phyloP scores from a whole-genome alignment of 2,888 invertebrate genomes.

The Spilarctia lutea region DNA sequence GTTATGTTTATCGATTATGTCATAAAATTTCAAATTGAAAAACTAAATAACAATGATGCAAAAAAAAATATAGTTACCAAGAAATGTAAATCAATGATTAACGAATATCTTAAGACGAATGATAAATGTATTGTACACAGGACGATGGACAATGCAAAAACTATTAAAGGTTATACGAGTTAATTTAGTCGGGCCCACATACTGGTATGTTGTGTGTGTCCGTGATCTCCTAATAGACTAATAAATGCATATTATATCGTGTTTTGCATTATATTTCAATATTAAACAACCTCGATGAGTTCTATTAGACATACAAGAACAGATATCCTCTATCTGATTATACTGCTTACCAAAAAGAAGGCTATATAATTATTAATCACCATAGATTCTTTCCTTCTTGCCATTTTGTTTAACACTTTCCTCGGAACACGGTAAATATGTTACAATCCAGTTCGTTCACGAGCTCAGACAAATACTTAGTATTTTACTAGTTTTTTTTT shows the following conservation, averaged over 20 bases:
- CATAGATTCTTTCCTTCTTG: not conserved
- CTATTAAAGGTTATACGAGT: slow-evolving; percentile 19
- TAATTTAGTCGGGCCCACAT: not conserved
- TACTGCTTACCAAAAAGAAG: not conserved
- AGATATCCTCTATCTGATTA: not conserved
- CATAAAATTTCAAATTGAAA: slow-evolving; percentile 18
- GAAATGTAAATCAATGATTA: slow-evolving; percentile 38
- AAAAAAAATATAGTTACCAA: slow-evolving; percentile 28
- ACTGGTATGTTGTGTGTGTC: not conserved
- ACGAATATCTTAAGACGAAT: slow-evolving; percentile 35
- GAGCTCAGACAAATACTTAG: no score
- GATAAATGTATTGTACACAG: slow-evolving; percentile 34
- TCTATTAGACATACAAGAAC: not conserved
- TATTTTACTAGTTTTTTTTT: no score
- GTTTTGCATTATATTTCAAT: not conserved
- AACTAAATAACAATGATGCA: slow-evolving; percentile 27
- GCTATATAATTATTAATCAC: not conserved
- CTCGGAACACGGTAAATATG: not conserved
- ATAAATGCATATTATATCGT: not conserved
- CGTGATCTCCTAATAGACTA: not conserved
- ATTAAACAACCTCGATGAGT: not conserved
- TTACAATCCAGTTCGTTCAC: no score
- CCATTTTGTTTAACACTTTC: not conserved
- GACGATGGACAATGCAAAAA: slow-evolving; percentile 29
- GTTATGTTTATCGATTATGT: not conserved